Evolutionary conservation across 1,140 invertebrate species (phyloP).

Genomic region (Pentalonia nigronervosa): DNA sequence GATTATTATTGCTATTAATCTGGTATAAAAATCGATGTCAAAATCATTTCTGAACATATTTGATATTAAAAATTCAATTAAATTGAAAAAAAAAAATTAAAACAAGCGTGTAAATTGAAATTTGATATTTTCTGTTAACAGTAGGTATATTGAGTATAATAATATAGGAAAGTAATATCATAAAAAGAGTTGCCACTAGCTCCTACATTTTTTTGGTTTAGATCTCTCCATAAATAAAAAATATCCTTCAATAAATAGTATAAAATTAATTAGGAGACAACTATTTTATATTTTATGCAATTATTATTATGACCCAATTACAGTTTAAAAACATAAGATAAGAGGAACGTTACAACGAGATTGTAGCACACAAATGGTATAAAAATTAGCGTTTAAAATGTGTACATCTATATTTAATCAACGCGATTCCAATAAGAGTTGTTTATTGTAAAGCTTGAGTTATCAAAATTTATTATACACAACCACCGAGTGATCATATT

Average conservation of each 20-base stretch:
- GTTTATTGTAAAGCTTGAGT: background rate
- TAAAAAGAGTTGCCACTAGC: background rate
- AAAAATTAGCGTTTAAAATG: background rate
- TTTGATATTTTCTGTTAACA: background rate
- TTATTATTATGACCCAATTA: no score
- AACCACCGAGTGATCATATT: background rate
- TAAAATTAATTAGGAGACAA: no score
- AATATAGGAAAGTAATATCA: background rate
- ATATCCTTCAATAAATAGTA: no score
- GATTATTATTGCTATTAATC: no score
- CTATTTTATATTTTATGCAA: no score
- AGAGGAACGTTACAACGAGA: no score
- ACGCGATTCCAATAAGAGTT: background rate
- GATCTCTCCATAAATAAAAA: background rate
- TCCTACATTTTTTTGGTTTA: background rate
- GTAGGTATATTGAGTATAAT: no score
- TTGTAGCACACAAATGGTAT: no score
- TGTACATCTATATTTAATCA: background rate
- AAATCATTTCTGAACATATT: background rate
- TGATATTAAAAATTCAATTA: background rate
- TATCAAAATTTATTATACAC: background rate
- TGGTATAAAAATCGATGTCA: background rate
- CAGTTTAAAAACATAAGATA: no score
- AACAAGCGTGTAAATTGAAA: background rate
- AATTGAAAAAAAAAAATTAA: background rate